Conservation (phyloP, 2,113 vertebrate species). For the Callipepla squamata region DNA sequence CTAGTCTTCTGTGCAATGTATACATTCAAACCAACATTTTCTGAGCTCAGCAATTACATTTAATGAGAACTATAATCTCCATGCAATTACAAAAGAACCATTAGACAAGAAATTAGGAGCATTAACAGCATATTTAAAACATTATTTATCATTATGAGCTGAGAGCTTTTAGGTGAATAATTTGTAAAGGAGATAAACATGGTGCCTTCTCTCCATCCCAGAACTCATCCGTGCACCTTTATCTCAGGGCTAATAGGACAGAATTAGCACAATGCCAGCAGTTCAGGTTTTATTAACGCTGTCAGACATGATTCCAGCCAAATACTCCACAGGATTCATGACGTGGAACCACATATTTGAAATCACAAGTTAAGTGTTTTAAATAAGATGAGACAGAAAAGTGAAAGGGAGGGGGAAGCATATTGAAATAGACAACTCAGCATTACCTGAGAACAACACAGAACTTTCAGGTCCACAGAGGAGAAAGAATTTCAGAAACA, state of each 20-base stretch:
- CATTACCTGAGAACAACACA: not conserved
- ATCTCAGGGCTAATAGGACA: not conserved
- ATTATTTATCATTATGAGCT: conserved; percentile 28
- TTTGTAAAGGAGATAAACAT: not conserved
- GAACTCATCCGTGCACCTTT: not conserved
- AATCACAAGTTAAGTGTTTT: conserved; percentile 26
- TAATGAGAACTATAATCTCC: conserved; percentile 47
- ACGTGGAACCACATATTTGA: not conserved
- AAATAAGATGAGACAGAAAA: not conserved
- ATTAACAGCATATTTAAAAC: conserved; percentile 35
- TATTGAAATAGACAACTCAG: not conserved
- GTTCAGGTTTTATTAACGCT: conserved; percentile 22
- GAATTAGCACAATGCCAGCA: not conserved
- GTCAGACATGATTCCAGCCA: conserved; percentile 13
- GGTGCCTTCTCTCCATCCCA: not conserved
- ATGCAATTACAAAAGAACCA: conserved; percentile 53
- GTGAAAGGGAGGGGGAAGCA: not conserved
- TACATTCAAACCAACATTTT: conserved; percentile 39
- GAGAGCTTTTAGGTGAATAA: conserved; percentile 19
- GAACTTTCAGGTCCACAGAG: not conserved
- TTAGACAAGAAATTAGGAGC: conserved; percentile 45
- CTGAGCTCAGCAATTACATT: conserved; percentile 29
- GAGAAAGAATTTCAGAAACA: not conserved
- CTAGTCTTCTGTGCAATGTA: conserved; percentile 16
- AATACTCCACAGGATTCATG: conserved; percentile 4